A percentile compares a stretch with the other conserved stretches of the same genome.
Evolutionary conservation across 1,140 invertebrate species (phyloP).

Genomic region (Cyclina sinensis): DNA sequence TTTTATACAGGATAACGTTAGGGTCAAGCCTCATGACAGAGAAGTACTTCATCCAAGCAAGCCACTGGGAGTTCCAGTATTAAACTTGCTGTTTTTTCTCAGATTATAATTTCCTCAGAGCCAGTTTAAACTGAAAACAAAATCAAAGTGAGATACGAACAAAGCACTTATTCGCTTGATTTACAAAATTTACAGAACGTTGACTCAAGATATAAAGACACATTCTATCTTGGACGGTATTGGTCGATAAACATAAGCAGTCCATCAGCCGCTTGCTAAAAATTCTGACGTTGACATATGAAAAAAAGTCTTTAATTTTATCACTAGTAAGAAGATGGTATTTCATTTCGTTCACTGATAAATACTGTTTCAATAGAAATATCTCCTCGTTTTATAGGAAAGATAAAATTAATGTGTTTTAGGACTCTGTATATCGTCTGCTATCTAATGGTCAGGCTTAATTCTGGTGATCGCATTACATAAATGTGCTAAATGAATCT

Average conservation of each 20-base stretch:
- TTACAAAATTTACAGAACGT: no score
- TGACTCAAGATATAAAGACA: no score
- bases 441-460: background rate
- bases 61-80: no score
- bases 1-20: no score
- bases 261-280: background rate
- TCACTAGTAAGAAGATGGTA: conserved; percentile 32
- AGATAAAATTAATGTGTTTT: conserved; percentile 28
- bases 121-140: no score
- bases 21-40: no score
- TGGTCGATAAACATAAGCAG: conserved; percentile 18
- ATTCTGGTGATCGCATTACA: background rate
- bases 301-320: conserved; percentile 48
- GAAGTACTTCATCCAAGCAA: no score
- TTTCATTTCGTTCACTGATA: conserved; percentile 17
- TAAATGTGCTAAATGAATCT: no score
- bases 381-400: conserved; percentile 22
- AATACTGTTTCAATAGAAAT: conserved; percentile 60
- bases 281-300: conserved; percentile 41
- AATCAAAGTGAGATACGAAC: no score
- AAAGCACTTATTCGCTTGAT: no score
- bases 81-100: no score
- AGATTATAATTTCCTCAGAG: no score
- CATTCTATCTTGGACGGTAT: background rate
- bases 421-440: background rate